Base-by-base conservation (phyloP, 2,797 vertebrate species). In the Neoniphon sammara region DNA sequence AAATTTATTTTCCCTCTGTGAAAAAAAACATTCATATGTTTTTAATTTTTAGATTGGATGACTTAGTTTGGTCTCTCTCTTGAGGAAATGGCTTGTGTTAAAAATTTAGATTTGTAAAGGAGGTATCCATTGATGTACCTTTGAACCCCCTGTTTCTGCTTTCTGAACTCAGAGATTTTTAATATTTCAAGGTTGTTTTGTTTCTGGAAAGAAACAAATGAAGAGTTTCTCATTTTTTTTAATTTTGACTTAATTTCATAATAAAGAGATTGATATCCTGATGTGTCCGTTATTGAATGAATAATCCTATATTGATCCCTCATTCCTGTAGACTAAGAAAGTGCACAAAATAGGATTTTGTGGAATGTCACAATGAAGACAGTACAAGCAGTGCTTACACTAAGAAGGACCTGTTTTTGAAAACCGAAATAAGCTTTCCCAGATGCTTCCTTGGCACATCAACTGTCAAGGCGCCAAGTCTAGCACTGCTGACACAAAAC, bases 201-300 rank as follows among this genome's bases (percentile, higher is more conserved):
- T 90, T 91, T 93, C 87, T 85, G 86, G 72, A 55, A 78, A 87
- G 73, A 76, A 68, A 66, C 42, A 68, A 90, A 88, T 88, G 66
- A 90, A 90, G 78, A 88, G 65, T 79, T 86, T 64, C 77, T 81
- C 68, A 58, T 85, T 87, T 73, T 87, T 90, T 93, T 91, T 93
- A 86, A 88, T 92, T 93, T 94, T 92, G 85, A 90, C 83, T 86
- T 93, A 79, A 91, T 94, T 95, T 95, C 93, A 91, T 95, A 95
- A 95, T 95, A 95, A 95, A 95, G 88, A 92, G 67, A 92, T 91
- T 87, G 89, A 83, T 91, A 93, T 90, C 84, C 83, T 77, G 3
- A 73, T 67, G 3, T 77, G 30, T 85, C 2, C 9, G 0, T 47
- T 1, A 0, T 73, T 74, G 4, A 56, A 14, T 66, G 0, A 25